These are phyloP conservation scores for Chymomyza caudatula DNA, from an alignment of 2,888 invertebrate species.

Conservation along the genomic window DNA sequence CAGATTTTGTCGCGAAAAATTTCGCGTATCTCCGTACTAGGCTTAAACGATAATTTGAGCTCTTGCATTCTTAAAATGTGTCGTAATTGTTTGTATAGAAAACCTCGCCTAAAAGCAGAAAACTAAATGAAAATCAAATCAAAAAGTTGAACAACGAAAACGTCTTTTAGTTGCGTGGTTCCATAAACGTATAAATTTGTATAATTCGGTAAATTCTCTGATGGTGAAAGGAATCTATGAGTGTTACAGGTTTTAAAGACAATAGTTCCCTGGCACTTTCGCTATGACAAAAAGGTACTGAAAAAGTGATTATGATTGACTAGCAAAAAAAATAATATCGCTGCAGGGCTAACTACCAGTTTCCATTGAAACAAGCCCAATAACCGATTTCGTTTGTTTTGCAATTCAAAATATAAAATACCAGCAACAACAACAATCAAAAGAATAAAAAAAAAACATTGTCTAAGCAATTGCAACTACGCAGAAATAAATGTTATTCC, in stretches of 20 bases:
- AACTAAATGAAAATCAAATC: not conserved
- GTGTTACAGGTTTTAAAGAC: no score
- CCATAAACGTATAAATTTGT: not conserved
- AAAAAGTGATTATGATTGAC: not conserved
- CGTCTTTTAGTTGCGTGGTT: not conserved
- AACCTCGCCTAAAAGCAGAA: not conserved
- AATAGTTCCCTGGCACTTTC: no score
- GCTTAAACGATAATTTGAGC: no score
- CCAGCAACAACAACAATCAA: conserved; percentile 24
- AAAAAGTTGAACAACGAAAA: no score
- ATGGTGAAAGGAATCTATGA: not conserved
- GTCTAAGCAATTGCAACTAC: conserved; percentile 52
- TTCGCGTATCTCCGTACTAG: no score
- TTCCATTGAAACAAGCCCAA: not conserved
- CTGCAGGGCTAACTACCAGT: not conserved
- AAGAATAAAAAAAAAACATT: conserved; percentile 18
- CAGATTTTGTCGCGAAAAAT: no score
- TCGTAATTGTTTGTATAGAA: not conserved
- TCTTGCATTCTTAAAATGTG: not conserved
- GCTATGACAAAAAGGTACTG: not conserved
- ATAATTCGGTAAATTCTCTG: not conserved
- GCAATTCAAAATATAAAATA: conserved; percentile 21
- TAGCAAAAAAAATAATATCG: no score
- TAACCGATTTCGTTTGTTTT: not conserved
- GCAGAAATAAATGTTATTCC: conserved; percentile 40